These are phyloP conservation scores for Neuroscelio doddi DNA, from an alignment of 2,888 invertebrate species.

Conservation along the genomic window DNA sequence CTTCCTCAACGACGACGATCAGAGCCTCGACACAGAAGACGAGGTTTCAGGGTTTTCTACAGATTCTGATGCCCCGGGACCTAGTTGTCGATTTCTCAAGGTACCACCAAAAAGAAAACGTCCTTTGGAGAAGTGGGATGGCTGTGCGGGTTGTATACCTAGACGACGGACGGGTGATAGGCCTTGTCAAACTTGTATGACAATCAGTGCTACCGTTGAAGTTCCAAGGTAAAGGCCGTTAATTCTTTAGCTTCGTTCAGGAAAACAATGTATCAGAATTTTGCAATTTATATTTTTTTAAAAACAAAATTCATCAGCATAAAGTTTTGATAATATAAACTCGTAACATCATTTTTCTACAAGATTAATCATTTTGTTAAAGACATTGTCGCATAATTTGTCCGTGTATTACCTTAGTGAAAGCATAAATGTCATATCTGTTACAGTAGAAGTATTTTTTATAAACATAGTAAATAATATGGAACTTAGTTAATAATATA, in stretches of 20 bases:
- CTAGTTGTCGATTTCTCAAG: slow-evolving; percentile 70
- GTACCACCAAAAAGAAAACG: slow-evolving; percentile 68
- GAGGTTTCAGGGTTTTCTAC: slow-evolving; percentile 89
- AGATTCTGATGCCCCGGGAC: slow-evolving; percentile 79
- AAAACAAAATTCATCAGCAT: too few relatives aligned
- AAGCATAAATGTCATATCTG: too few relatives aligned
- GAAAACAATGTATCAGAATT: too few relatives aligned
- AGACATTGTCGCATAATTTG: too few relatives aligned
- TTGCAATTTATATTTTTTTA: too few relatives aligned
- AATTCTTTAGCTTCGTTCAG: slow-evolving; percentile 26
- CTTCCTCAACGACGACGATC: slow-evolving; percentile 80
- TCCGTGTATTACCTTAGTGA: too few relatives aligned
- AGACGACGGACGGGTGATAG: slow-evolving; percentile 61
- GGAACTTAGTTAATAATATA: too few relatives aligned
- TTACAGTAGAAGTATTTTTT: too few relatives aligned
- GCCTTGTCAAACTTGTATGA: slow-evolving; percentile 62
- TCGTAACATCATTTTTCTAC: too few relatives aligned
- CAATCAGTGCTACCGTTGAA: slow-evolving; percentile 68
- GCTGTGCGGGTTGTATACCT: slow-evolving; percentile 70
- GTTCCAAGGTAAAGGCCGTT: slow-evolving; percentile 60
- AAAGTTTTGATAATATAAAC: too few relatives aligned
- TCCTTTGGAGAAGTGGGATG: slow-evolving; percentile 69
- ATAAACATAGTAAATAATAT: too few relatives aligned
- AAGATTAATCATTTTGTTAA: too few relatives aligned
- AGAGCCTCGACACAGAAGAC: slow-evolving; percentile 84